Base-by-base conservation (phyloP, 2,797 vertebrate genomes). In the Pyrocephalus nanus region DNA sequence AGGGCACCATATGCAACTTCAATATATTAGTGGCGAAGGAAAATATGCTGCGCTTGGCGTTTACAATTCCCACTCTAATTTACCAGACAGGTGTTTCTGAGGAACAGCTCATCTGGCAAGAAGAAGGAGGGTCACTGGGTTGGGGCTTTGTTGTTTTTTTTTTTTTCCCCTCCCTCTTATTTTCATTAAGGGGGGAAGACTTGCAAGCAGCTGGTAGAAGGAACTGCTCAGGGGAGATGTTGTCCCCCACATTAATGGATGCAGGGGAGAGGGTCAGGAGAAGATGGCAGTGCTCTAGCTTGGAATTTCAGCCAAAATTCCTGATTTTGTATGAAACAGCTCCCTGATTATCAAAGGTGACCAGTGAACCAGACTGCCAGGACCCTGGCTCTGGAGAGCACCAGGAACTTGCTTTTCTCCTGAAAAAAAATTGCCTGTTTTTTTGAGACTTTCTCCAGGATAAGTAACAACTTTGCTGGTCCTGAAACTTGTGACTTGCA, bases 61-160 rank as follows among this genome's bases (percentile, higher is more conserved):
- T 96, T 93, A 92, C 95, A 96, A 95, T 96, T 94, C 96, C 95
- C 96, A 95, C 89, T 94, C 95, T 84, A 92, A 93, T 94, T 96
- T 92, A 84, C 82, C 95, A 78, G 95, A 91, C 92, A 93, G 91
- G 92, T 96, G 95, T 96, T 96, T 93, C 11, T 96, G 89, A 97
- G 92, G 93, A 91, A 91, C 82, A 94, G 89, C 70, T 96, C 87
- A 92, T 96, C 87, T 95, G 95, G 95, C 79, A 75, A 91, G 76
- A 61, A 94, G 61, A 73, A 72, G 54, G 70, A 94, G 76, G 90
- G 94, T 95, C 86, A 77, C 83, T 73, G 83, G 79, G 55, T 38
- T 93, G 86, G 58, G 38, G 9, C 6, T 60, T 70, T 66, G 40
- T 60, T 20, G 11, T 11, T 21, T 62, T 62, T 30, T 27, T 26